These are phyloP conservation scores for Atherinomorus stipes DNA, from an alignment of 2,113 vertebrate species.

Conservation along the genomic window DNA sequence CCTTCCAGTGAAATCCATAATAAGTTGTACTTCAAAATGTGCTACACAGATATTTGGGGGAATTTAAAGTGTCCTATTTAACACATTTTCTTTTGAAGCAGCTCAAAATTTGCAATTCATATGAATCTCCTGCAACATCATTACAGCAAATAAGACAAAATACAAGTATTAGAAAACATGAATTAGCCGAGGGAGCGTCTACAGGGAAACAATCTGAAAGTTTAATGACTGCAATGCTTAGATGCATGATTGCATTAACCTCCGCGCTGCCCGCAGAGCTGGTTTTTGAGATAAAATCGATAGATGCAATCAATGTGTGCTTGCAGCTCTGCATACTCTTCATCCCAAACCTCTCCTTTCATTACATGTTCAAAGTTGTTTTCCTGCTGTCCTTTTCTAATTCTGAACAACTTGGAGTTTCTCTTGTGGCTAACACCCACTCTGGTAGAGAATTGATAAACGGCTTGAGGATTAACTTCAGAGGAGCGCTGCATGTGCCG, in stretches of 20 bases:
- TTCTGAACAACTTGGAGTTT: constrained; percentile 33
- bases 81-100: not conserved
- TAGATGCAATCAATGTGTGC: constrained; percentile 47
- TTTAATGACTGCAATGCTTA: constrained; percentile 11
- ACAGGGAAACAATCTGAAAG: constrained; percentile 5
- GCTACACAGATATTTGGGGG: not conserved
- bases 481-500: constrained; percentile 1
- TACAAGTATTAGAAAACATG: not conserved
- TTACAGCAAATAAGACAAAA: not conserved
- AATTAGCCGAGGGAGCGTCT: not conserved
- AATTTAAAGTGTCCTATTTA: constrained; percentile 2
- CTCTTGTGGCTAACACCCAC: constrained; percentile 34
- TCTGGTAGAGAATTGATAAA: constrained; percentile 45
- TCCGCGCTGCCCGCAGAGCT: constrained; percentile 23
- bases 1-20: not conserved
- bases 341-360: constrained; percentile 23
- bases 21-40: not conserved
- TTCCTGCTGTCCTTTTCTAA: constrained; percentile 26
- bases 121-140: not conserved
- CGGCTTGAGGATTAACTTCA: constrained; percentile 58
- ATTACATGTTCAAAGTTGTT: constrained; percentile 43
- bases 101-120: constrained; percentile 1
- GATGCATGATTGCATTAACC: constrained; percentile 19
- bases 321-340: constrained; percentile 32
- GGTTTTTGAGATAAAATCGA: constrained; percentile 39